Evolutionary conservation across 2,797 vertebrate genomes (phyloP), one percentile per base, ranked within the genome.

Genomic region (Micropoecilia bifurca): DNA sequence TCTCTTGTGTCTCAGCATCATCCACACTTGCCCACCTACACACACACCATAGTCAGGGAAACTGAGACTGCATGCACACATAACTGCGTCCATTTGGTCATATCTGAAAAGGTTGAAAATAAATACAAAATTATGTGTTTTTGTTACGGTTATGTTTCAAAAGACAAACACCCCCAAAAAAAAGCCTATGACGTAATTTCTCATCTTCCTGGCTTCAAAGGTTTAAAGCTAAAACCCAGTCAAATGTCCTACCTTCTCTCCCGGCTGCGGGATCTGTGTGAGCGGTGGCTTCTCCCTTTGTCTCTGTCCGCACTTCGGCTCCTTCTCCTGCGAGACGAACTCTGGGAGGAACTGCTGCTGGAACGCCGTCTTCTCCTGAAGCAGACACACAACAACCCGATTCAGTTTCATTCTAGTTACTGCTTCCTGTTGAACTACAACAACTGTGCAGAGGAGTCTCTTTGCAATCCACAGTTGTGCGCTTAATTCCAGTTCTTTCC

Each of bases 271-370:
- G 98, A 98, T 61, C 97, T 96, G 74, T 96, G 96, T 78, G 96
- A 96, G 73, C 96, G 97, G 88, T 96, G 97, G 85, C 89, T 94
- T 91, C 93, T 91, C 86, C 95, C 93, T 91, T 96, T 93, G 43
- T 97, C 97, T 59, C 95, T 90, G 3, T 96, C 97, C 28, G 94
- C 91, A 85, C 97, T 99, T 47, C 94, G 96, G 89, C 97, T 98
- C 91, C 92, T 91, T 93, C 95, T 97, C 92, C 95, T 97, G 90
- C 95, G 97, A 88, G 97, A 95, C 14, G 97, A 97, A 74, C 96
- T 97, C n/a, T 96, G 97, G 1, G 98, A 99, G 3, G 98, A 99
- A 75, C 96, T 98, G 93, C 97, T 99, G 96, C 97, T 98, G 71
- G 98, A 99, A 5, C 96, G 95, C 83, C 95, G 95, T 13, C 95